Conservation (phyloP, 2,113 vertebrate genomes). For the Apaloderma vittatum region DNA sequence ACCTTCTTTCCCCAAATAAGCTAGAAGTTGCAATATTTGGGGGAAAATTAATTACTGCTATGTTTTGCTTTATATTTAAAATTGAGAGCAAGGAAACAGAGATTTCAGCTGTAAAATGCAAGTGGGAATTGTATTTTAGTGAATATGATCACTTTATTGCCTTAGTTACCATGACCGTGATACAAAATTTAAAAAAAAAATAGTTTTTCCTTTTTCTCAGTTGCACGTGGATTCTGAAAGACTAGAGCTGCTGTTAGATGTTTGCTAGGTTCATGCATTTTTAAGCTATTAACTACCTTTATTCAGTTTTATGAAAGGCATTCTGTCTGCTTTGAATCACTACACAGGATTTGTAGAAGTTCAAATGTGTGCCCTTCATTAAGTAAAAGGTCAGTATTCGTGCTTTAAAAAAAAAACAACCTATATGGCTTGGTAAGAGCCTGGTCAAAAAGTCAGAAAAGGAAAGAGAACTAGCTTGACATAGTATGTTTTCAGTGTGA, state of each 20-base stretch:
- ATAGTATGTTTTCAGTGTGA: constrained; percentile 30
- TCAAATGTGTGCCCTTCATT: neutral
- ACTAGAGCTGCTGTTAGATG: neutral
- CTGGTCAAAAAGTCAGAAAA: constrained; percentile 16
- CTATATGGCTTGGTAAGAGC: neutral
- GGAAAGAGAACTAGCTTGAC: constrained; percentile 20
- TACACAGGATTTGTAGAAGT: neutral
- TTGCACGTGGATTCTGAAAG: neutral
- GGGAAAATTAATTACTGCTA: neutral
- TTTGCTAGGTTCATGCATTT: neutral
- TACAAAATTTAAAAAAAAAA: neutral
- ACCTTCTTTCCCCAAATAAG: neutral
- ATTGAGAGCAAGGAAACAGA: neutral
- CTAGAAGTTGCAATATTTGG: neutral
- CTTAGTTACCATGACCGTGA: neutral
- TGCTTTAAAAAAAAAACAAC: neutral
- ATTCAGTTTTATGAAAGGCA: neutral
- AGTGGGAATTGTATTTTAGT: neutral
- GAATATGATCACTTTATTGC: neutral
- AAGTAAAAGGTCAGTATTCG: neutral
- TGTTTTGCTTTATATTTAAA: neutral
- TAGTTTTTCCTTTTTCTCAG: neutral
- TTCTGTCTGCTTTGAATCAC: neutral
- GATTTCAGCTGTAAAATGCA: neutral
- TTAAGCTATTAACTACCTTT: neutral